phyloP scores from a whole-genome alignment of 1,140 invertebrate genomes.

The Panagrolaimus sp. region DNA sequence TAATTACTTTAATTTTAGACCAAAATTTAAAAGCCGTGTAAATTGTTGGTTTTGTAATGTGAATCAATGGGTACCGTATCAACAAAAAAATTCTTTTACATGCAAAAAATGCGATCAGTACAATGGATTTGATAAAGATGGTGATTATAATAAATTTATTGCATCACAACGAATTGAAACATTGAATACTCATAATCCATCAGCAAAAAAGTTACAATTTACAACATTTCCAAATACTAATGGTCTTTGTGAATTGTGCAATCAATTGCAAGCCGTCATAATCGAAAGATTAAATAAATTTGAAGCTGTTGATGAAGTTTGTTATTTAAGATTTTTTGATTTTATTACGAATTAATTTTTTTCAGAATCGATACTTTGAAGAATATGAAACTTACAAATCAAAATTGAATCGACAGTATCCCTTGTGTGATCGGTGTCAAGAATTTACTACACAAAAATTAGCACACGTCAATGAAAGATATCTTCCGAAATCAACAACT shows the following conservation, averaged over 20 bases:
- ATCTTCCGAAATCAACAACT: not conserved
- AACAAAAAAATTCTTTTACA: slow-evolving; percentile 19
- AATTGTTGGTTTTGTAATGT: slow-evolving; percentile 39
- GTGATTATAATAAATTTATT: slow-evolving; percentile 21
- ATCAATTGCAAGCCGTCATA: slow-evolving; percentile 3
- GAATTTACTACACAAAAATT: slow-evolving; percentile 12
- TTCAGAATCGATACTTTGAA: slow-evolving; percentile 13
- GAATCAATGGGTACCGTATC: slow-evolving; percentile 17
- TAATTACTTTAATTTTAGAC: not conserved
- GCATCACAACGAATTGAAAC: not conserved
- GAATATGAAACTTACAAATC: slow-evolving; percentile 14
- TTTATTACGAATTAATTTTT: no score
- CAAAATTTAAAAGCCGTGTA: slow-evolving; percentile 17
- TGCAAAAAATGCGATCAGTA: slow-evolving; percentile 33
- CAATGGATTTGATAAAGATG: slow-evolving; percentile 31
- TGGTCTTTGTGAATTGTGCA: slow-evolving; percentile 15
- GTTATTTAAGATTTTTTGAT: not conserved
- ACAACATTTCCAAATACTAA: not conserved
- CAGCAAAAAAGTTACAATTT: not conserved
- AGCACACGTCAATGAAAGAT: not conserved
- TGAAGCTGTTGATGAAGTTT: slow-evolving; percentile 17
- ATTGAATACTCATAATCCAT: not conserved
- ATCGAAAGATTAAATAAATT: slow-evolving; percentile 12
- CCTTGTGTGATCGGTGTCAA: slow-evolving; percentile 12
- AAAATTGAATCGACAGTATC: slow-evolving; percentile 5